Evolutionary conservation across 2,888 invertebrate species (phyloP).

Genomic region (Candidula unifasciata): DNA sequence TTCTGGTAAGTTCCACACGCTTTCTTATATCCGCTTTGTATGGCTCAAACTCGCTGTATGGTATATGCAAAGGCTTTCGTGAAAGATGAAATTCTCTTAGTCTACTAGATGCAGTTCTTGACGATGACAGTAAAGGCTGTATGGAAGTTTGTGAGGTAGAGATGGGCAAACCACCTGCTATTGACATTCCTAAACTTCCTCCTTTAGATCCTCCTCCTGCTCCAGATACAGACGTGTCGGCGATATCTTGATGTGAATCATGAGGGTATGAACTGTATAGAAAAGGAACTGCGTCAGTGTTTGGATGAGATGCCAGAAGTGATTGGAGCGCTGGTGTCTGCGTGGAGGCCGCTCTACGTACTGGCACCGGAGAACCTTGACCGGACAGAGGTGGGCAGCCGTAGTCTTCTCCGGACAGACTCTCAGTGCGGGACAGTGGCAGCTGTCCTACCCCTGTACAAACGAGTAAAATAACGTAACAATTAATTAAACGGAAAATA

Average conservation of each 20-base stretch:
- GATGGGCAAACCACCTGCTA: slow-evolving; percentile 54
- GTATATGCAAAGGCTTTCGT: slow-evolving; percentile 75
- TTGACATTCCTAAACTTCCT: slow-evolving; percentile 41
- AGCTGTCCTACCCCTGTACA: slow-evolving; percentile 56
- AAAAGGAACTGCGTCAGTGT: slow-evolving; percentile 51
- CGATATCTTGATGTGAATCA: slow-evolving; percentile 49
- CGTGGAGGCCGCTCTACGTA: slow-evolving; percentile 65
- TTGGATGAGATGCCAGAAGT: slow-evolving; percentile 59
- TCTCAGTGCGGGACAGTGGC: slow-evolving; percentile 53
- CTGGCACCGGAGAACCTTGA: slow-evolving; percentile 63
- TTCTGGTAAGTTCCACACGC: slow-evolving; percentile 63
- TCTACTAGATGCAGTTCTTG: slow-evolving; percentile 59
- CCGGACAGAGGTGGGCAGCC: slow-evolving; percentile 50
- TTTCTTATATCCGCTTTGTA: slow-evolving; percentile 72
- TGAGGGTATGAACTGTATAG: slow-evolving; percentile 53
- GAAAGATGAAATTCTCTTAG: slow-evolving; percentile 73
- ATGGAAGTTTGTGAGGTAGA: slow-evolving; percentile 64
- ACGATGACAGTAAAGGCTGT: slow-evolving; percentile 33
- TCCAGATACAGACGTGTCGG: slow-evolving; percentile 21
- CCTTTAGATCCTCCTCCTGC: slow-evolving; percentile 46
- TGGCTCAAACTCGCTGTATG: slow-evolving; percentile 75
- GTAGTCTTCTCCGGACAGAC: slow-evolving; percentile 54
- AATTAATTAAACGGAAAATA: not conserved
- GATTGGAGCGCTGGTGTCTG: slow-evolving; percentile 65
- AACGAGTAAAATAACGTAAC: not conserved